Evolutionary conservation across 2,888 invertebrate species (phyloP).

Genomic region (Apamea monoglypha): DNA sequence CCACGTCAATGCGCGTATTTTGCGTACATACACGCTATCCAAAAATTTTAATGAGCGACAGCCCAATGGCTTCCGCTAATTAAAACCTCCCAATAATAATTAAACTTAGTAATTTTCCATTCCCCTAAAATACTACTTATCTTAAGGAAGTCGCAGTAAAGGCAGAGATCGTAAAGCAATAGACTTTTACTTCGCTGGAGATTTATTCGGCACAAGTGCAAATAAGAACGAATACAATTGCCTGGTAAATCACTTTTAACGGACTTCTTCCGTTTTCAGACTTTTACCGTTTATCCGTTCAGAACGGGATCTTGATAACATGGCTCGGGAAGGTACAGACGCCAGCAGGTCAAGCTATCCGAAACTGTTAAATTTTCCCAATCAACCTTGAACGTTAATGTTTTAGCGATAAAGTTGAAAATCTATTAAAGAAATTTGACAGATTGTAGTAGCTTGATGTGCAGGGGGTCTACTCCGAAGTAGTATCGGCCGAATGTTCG

Average conservation of each 20-base stretch:
- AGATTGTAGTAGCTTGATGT: no score
- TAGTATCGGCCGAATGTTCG: no score
- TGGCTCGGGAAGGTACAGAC: background rate
- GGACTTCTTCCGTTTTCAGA: conserved; percentile 29
- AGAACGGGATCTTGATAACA: conserved; percentile 1
- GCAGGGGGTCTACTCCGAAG: no score
- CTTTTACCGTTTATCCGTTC: conserved; percentile 46
- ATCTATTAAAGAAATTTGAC: no score
- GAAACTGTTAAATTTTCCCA: no score
- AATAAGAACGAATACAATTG: conserved; percentile 51
- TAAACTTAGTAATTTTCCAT: conserved; percentile 27
- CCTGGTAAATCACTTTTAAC: conserved; percentile 49
- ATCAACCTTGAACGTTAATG: no score
- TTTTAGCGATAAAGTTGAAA: no score
- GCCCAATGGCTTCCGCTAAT: background rate
- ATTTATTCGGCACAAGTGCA: conserved; percentile 47
- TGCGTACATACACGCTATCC: background rate
- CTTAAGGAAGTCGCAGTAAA: conserved; percentile 26
- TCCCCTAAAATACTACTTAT: conserved; percentile 21
- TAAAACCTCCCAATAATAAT: conserved; percentile 9
- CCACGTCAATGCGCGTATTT: background rate
- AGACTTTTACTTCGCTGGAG: conserved; percentile 44
- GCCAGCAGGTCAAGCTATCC: no score
- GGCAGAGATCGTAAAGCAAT: conserved; percentile 40
- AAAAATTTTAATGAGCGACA: background rate